These are phyloP conservation scores for Mya arenaria DNA, from an alignment of 1,140 invertebrate species.

Conservation along the genomic window DNA sequence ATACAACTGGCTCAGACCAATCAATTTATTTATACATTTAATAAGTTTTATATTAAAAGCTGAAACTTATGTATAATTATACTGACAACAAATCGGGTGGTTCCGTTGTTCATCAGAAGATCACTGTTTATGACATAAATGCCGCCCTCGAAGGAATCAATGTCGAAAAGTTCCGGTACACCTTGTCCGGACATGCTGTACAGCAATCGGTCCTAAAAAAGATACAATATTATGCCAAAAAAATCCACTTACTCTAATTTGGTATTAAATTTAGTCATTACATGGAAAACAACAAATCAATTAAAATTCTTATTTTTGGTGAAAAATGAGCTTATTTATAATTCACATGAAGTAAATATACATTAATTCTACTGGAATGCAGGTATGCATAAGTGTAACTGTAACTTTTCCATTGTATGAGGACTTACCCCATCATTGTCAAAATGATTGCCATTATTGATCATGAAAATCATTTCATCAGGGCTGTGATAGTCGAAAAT, in stretches of 20 bases:
- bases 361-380: neutral
- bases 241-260: neutral
- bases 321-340: neutral
- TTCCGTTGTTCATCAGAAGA: too few species aligned
- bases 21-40: too few species aligned
- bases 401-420: neutral
- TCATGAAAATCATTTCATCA: neutral
- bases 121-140: too few species aligned
- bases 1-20: too few species aligned
- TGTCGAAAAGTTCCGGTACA: constrained; percentile 45
- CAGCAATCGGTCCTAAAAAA: neutral
- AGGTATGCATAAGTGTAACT: neutral
- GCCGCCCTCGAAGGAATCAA: constrained; percentile 18
- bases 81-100: too few species aligned
- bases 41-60: too few species aligned
- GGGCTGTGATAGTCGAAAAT: constrained; percentile 84
- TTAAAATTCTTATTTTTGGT: neutral
- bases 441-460: neutral
- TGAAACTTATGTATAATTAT: too few species aligned
- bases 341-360: neutral
- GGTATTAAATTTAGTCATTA: neutral
- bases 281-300: neutral
- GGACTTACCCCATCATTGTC: constrained; percentile 43
- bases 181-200: constrained; percentile 21
- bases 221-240: neutral